A percentile compares a stretch with the other conserved stretches of the same genome.
Evolutionary conservation across 2,888 invertebrate genomes (phyloP).

Genomic region (Malthinus flaveolus): DNA sequence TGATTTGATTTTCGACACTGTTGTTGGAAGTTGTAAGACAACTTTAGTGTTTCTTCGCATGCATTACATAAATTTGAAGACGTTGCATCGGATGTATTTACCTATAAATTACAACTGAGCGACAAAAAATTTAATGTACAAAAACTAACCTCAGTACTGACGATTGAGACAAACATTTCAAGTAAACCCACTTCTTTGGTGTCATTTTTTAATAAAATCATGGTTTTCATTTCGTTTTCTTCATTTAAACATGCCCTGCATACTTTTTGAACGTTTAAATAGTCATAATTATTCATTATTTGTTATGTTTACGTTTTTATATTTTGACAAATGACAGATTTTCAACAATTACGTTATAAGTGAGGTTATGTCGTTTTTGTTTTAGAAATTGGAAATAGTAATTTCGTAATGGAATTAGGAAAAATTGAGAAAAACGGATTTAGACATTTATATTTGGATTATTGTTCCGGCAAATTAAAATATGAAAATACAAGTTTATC

Average conservation of each 20-base stretch:
- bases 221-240: constrained; percentile 34
- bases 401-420: too few relatives aligned
- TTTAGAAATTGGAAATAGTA: too few relatives aligned
- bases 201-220: constrained; percentile 31
- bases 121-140: neutral
- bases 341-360: too few relatives aligned
- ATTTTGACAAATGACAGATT: neutral
- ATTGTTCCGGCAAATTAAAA: too few relatives aligned
- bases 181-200: constrained; percentile 26
- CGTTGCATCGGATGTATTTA: constrained; percentile 30
- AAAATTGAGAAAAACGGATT: too few relatives aligned
- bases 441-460: too few relatives aligned
- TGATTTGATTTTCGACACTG: constrained; percentile 38
- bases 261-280: constrained; percentile 31
- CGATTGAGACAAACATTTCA: constrained; percentile 35
- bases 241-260: constrained; percentile 39
- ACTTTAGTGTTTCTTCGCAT: constrained; percentile 40
- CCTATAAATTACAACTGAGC: constrained; percentile 27
- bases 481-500: too few relatives aligned
- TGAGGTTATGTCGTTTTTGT: too few relatives aligned
- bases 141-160: constrained; percentile 35
- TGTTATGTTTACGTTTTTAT: neutral
- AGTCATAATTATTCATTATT: neutral
- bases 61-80: constrained; percentile 36
- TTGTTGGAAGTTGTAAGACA: constrained; percentile 40